A percentile compares a stretch with the other conserved stretches of the same genome.
phyloP scores from a whole-genome alignment of 2,888 invertebrate species.

The Eilema depressum region DNA sequence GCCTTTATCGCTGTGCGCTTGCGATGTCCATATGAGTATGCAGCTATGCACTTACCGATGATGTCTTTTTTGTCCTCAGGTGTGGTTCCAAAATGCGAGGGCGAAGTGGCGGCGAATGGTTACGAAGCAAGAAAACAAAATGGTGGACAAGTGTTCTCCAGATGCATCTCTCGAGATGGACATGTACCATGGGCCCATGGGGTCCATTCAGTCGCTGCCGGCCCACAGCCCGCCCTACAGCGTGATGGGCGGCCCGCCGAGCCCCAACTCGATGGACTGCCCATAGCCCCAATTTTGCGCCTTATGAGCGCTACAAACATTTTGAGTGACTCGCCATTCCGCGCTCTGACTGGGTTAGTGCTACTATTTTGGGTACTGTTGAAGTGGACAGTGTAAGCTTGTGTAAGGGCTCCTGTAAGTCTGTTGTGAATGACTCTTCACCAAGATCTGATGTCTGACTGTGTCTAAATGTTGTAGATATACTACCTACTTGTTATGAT shows the following conservation, averaged over 20 bases:
- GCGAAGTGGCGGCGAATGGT: constrained; percentile 97
- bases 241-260: constrained; percentile 89
- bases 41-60: constrained; percentile 37
- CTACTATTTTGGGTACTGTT: constrained; percentile 15
- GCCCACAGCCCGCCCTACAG: constrained; percentile 91
- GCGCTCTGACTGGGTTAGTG: constrained; percentile 26
- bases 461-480: constrained; percentile 25
- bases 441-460: constrained; percentile 15
- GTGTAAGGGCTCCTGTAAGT: constrained; percentile 23
- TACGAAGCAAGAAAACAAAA: constrained; percentile 92
- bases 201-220: constrained; percentile 89
- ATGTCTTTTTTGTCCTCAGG: constrained; percentile 88
- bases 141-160: constrained; percentile 90
- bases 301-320: constrained; percentile 70
- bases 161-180: constrained; percentile 89
- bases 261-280: constrained; percentile 91
- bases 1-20: constrained; percentile 59
- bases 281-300: constrained; percentile 87
- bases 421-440: constrained; percentile 13
- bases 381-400: constrained; percentile 30
- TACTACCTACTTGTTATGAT: constrained; percentile 13
- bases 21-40: constrained; percentile 59
- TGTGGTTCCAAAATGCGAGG: constrained; percentile 98
- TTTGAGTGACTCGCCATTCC: constrained; percentile 50
- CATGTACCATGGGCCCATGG: constrained; percentile 89